phyloP scores from a whole-genome alignment of 2,888 invertebrate species.

The Caenorhabditis angaria region DNA sequence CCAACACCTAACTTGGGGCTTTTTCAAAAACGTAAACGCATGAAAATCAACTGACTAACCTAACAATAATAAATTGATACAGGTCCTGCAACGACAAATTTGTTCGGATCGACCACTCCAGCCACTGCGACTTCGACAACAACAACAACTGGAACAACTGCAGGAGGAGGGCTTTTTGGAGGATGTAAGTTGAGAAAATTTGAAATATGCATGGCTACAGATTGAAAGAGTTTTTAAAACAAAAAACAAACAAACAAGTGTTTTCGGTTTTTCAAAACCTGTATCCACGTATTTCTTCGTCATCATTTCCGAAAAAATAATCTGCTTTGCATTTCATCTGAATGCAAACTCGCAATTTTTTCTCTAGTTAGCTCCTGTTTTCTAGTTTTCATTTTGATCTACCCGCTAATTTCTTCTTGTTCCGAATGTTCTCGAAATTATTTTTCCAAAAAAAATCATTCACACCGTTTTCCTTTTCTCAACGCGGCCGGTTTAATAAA shows the following conservation, averaged over 20 bases:
- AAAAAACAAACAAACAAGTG: too few species aligned
- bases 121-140: constrained; percentile 17
- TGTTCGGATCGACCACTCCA: constrained; percentile 12
- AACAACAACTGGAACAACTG: neutral
- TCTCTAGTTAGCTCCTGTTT: too few species aligned
- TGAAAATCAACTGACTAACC: neutral
- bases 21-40: neutral
- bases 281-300: too few species aligned
- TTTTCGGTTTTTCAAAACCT: too few species aligned
- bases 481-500: too few species aligned
- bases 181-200: neutral
- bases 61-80: neutral
- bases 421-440: neutral
- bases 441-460: too few species aligned
- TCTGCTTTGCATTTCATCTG: too few species aligned
- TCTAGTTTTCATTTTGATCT: neutral
- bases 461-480: too few species aligned
- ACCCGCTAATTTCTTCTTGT: neutral
- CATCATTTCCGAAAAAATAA: too few species aligned
- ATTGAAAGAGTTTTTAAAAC: too few species aligned
- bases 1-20: neutral
- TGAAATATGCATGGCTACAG: too few species aligned
- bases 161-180: neutral
- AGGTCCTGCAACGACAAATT: neutral
- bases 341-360: too few species aligned